Percentiles rank a stretch among this genome's conserved stretches.
Evolutionary conservation across 2,113 vertebrate species (phyloP).

Genomic region (Erythrocercus mccallii): DNA sequence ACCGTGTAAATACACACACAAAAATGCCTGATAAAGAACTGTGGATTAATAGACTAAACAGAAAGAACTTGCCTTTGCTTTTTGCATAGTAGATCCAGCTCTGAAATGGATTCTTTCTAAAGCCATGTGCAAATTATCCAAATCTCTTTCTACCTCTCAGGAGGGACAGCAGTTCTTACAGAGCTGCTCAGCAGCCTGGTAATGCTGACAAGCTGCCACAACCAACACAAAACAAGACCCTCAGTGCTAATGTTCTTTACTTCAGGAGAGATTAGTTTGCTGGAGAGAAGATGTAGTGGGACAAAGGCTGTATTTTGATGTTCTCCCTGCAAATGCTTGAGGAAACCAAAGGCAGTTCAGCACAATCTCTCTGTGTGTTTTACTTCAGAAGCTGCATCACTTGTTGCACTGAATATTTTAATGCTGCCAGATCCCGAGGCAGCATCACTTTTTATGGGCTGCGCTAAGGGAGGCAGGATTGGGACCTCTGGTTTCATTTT

Average conservation of each 20-base stretch:
- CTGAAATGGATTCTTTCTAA: neutral
- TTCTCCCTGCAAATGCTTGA: neutral
- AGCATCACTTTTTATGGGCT: neutral
- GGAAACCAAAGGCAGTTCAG: neutral
- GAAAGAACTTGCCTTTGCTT: neutral
- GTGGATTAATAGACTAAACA: neutral
- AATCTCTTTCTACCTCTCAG: neutral
- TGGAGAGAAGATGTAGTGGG: neutral
- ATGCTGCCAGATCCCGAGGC: rapidly evolving
- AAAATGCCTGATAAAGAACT: neutral
- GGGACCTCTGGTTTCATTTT: rapidly evolving
- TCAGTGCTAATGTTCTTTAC: neutral
- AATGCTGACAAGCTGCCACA: neutral
- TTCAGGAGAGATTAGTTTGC: neutral
- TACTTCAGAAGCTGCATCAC: neutral
- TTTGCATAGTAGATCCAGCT: neutral
- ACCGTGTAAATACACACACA: neutral
- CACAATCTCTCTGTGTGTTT: rapidly evolving
- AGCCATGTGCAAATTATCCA: neutral
- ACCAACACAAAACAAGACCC: neutral
- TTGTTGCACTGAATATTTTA: neutral
- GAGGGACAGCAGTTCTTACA: neutral
- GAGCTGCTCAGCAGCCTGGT: neutral
- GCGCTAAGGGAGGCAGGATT: neutral
- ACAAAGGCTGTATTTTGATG: neutral